Evolutionary conservation across 1,140 invertebrate species (phyloP).

Genomic region (Aphelenchoides fujianensis): DNA sequence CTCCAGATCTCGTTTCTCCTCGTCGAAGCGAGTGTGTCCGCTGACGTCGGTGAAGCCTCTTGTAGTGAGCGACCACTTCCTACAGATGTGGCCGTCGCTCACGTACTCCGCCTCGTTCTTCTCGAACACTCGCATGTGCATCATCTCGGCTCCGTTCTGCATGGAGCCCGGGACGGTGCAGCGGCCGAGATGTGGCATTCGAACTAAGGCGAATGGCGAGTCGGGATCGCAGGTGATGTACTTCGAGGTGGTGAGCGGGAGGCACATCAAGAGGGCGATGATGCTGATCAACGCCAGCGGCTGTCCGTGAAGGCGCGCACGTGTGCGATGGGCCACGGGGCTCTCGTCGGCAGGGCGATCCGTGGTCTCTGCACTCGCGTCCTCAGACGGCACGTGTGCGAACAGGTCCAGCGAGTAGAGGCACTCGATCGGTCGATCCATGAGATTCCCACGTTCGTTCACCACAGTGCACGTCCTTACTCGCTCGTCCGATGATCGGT

Average conservation of each 20-base stretch:
- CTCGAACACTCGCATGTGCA: not conserved
- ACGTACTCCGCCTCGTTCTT: not conserved
- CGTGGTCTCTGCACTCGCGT: not conserved
- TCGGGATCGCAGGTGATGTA: not conserved
- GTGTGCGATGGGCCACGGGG: not conserved
- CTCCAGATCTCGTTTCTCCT: not conserved
- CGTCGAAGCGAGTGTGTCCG: not conserved
- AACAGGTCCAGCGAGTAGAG: slow-evolving; percentile 18
- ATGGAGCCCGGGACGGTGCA: not conserved
- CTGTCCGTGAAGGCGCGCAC: not conserved
- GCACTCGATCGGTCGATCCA: not conserved
- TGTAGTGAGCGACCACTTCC: not conserved
- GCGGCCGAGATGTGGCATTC: not conserved
- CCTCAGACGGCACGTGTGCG: too few species aligned
- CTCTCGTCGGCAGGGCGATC: not conserved
- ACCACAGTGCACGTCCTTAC: not conserved
- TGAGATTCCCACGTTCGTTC: slow-evolving; percentile 10
- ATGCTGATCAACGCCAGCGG: not conserved
- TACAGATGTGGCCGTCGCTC: not conserved
- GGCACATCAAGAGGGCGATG: not conserved
- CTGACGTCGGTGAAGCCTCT: not conserved
- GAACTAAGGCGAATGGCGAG: not conserved
- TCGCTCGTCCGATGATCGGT: not conserved
- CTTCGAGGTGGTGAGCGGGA: not conserved
- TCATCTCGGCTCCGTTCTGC: not conserved